Evolutionary conservation across 2,797 vertebrate genomes (phyloP).

Genomic region (Ctenopoma kingsleyae): DNA sequence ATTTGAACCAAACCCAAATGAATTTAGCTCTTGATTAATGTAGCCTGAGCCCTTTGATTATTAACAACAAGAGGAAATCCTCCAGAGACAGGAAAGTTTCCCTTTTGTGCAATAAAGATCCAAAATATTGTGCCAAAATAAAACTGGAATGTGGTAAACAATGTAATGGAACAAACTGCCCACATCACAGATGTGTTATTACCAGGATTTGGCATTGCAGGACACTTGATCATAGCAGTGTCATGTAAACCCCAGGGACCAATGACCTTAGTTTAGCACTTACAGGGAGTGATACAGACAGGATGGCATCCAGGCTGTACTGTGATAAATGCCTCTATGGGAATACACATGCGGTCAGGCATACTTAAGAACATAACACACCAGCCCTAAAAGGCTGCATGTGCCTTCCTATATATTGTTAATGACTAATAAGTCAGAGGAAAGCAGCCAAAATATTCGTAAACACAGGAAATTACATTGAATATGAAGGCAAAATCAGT

Average conservation of each 20-base stretch:
- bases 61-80: conserved; percentile 84
- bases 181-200: conserved; percentile 56
- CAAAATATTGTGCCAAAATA: conserved; percentile 77
- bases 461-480: conserved; percentile 83
- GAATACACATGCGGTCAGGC: conserved; percentile 36
- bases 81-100: conserved; percentile 81
- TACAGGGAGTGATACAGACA: conserved; percentile 49
- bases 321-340: conserved; percentile 45
- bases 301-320: conserved; percentile 40
- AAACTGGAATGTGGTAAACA: conserved; percentile 77
- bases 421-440: conserved; percentile 67
- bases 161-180: conserved; percentile 65
- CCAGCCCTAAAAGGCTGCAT: conserved; percentile 42
- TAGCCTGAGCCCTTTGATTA: conserved; percentile 58
- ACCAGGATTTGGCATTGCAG: conserved; percentile 39
- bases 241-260: conserved; percentile 59
- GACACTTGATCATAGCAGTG: conserved; percentile 59
- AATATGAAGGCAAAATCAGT: conserved; percentile 76
- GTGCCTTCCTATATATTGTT: conserved; percentile 77
- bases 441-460: conserved; percentile 69
- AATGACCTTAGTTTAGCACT: conserved; percentile 35
- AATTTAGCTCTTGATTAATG: conserved; percentile 62
- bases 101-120: conserved; percentile 76
- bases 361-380: conserved; percentile 67
- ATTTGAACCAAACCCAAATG: conserved; percentile 6